Conservation (phyloP, 2,888 invertebrate species). For the Leptinotarsa tumamoca region DNA sequence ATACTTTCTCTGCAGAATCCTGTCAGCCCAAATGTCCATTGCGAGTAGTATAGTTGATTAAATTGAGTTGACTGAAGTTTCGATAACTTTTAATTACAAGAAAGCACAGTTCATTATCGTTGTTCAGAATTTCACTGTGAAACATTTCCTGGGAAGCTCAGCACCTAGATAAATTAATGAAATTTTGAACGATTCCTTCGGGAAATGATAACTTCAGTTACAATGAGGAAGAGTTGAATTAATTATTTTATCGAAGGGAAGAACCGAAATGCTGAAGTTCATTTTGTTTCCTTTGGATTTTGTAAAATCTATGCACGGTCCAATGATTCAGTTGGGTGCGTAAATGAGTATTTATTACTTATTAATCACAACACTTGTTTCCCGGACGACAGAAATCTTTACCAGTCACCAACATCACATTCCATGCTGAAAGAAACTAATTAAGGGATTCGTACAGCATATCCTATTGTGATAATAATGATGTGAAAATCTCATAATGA, state of each 20-base stretch:
- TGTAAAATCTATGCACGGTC: background rate
- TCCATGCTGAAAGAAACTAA: background rate
- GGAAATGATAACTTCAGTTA: conserved; percentile 3
- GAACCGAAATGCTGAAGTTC: background rate
- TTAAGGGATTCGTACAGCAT: no score
- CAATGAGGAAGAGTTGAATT: conserved; percentile 7
- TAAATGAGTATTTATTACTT: background rate
- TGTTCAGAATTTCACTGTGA: conserved; percentile 15
- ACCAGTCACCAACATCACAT: background rate
- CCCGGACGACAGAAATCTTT: background rate
- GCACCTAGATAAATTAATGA: conserved; percentile 17
- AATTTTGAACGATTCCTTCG: conserved; percentile 20
- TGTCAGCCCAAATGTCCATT: conserved; percentile 33
- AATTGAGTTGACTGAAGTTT: conserved; percentile 44
- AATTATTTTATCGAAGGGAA: background rate
- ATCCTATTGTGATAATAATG: no score
- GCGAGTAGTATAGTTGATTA: conserved; percentile 41
- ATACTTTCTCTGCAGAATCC: background rate
- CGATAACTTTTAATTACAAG: conserved; percentile 45
- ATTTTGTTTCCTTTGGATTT: background rate
- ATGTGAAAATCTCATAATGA: no score
- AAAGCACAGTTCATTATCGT: conserved; percentile 35
- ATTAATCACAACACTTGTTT: background rate
- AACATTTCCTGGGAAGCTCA: conserved; percentile 17
- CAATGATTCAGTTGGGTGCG: background rate